A percentile compares a stretch with the other conserved stretches of the same genome.
phyloP scores from a whole-genome alignment of 35 echinoderm and acorn worm species.

The Ptychodera flava region DNA sequence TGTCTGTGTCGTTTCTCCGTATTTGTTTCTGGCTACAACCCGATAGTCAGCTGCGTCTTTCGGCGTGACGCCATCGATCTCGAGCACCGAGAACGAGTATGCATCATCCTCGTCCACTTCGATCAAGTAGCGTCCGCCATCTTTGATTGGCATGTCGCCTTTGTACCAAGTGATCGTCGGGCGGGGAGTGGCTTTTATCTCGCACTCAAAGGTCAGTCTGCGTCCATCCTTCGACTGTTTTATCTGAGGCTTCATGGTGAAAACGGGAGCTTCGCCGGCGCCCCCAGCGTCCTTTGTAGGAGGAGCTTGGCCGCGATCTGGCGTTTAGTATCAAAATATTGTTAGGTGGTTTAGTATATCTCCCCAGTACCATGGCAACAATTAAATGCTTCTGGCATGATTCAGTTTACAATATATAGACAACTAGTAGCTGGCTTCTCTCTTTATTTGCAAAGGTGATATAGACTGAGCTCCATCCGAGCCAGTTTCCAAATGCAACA shows the following conservation, averaged over 20 bases:
- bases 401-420: too few species aligned
- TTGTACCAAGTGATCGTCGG: constrained; percentile 73
- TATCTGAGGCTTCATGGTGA: constrained; percentile 97
- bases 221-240: constrained; percentile 78
- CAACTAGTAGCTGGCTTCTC: too few species aligned
- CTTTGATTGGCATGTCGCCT: constrained; percentile 45
- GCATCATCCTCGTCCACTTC: constrained; percentile 51
- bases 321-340: too few species aligned
- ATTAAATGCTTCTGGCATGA: too few species aligned
- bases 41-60: constrained; percentile 82
- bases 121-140: constrained; percentile 67
- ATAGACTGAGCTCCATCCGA: too few species aligned
- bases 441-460: too few species aligned
- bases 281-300: too few species aligned
- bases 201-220: constrained; percentile 89
- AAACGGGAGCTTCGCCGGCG: constrained; percentile 69
- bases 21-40: constrained; percentile 81
- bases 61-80: constrained; percentile 79
- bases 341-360: too few species aligned
- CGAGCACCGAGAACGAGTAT: constrained; percentile 58
- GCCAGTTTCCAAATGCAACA: too few species aligned
- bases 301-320: too few species aligned
- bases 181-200: constrained; percentile 56
- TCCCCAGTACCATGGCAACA: too few species aligned
- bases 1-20: constrained; percentile 87